Evolutionary conservation across 1,140 invertebrate genomes (phyloP), one percentile per base, ranked within the genome.

Genomic region (Adoxophyes honmai): DNA sequence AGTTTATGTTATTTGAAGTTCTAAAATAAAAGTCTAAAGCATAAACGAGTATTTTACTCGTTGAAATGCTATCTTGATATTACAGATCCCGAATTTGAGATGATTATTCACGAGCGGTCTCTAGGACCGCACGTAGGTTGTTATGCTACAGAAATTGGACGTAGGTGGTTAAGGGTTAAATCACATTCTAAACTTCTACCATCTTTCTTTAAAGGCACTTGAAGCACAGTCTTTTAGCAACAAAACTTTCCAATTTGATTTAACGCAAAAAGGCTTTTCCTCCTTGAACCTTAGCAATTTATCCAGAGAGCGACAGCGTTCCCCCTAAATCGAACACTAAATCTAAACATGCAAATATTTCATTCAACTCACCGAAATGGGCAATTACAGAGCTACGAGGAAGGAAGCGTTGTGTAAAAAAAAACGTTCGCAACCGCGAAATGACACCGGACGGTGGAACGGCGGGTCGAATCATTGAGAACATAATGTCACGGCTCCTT

Each of bases 381-480:
- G 42, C 42, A 48, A 48, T 48, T 48, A 48, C 42, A 18, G 42
- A 18, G 18, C 42, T 28, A n/a, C 10, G 8, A 33, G 21, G 10
- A 33, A 48, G 42, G 42, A 48, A 48, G 42, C 21, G 42, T 48
- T 33, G 16, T 33, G 42, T 48, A 44, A 52, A 59, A 52, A 59
- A 57, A 51, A 54, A 64, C 39, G 59, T 52, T 59, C 55, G 57
- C 53, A 54, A 56, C 34, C 34, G 34, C 55, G 54, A 34, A 52
- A 55, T 62, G 66, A 57, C 61, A 68, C 62, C 70, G 73, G 73
- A 73, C 67, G 64, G 60, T 58, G 63, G 65, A 72, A 70, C 60
- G 60, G 58, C 60, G 55, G 60, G 55, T 53, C 55, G 53, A 65
- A 66, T 64, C 68, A 73, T 70, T 65, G 66, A 52, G 57, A 60